A percentile compares a stretch with the other conserved stretches of the same genome.
Evolutionary conservation across 2,888 invertebrate genomes (phyloP).

Genomic region (Dexiosoma caninum): DNA sequence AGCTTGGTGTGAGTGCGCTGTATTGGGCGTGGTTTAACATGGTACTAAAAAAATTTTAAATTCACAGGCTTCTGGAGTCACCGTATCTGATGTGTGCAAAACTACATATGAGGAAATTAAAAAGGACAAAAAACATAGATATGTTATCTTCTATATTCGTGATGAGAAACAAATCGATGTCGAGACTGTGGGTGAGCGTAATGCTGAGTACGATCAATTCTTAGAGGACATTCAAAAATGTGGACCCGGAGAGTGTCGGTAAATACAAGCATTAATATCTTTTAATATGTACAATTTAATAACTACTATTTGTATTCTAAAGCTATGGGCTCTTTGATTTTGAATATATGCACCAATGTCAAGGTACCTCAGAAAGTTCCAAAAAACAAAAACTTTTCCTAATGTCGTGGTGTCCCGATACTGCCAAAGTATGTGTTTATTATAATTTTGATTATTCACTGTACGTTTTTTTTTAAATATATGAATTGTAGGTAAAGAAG

Average conservation of each 20-base stretch:
- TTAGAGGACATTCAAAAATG: conserved; percentile 94
- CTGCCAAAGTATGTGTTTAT: conserved; percentile 85
- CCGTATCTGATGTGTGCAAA: conserved; percentile 96
- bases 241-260: conserved; percentile 96
- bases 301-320: conserved; percentile 46
- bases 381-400: conserved; percentile 99
- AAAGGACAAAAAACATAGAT: conserved; percentile 97
- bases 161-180: conserved; percentile 98
- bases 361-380: conserved; percentile 96
- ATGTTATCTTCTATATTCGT: conserved; percentile 96
- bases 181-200: conserved; percentile 92
- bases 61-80: conserved; percentile 93
- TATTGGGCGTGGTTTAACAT: conserved; percentile 49
- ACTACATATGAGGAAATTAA: conserved; percentile 97
- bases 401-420: conserved; percentile 99
- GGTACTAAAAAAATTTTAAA: conserved; percentile 17
- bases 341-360: conserved; percentile 98
- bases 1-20: conserved; percentile 35
- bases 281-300: neutral
- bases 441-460: neutral
- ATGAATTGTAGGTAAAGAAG: conserved; percentile 84
- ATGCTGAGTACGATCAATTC: conserved; percentile 96
- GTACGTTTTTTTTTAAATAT: neutral
- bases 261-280: conserved; percentile 51
- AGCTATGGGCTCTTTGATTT: conserved; percentile 98